phyloP scores from a whole-genome alignment of 2,888 invertebrate species.

The Apotomis turbidana region DNA sequence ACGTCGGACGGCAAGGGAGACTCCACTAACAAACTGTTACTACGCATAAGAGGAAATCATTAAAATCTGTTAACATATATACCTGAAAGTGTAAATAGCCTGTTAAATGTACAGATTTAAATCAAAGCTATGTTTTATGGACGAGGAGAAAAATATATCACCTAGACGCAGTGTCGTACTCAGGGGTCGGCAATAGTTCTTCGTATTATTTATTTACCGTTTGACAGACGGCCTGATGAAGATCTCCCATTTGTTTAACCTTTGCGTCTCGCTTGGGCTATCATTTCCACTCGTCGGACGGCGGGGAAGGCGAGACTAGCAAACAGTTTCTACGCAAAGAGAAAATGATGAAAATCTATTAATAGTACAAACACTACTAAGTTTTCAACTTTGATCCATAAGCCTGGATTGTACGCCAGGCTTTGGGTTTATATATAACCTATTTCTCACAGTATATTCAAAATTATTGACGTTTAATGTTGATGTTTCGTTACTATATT shows the following conservation, averaged over 20 bases:
- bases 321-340: background rate
- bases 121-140: background rate
- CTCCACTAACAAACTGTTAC: background rate
- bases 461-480: too few relatives aligned
- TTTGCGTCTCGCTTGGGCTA: background rate
- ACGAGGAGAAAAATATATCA: background rate
- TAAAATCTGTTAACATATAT: background rate
- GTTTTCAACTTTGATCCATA: too few relatives aligned
- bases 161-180: background rate
- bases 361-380: background rate
- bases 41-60: background rate
- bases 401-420: too few relatives aligned
- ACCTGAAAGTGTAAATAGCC: too few relatives aligned
- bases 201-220: background rate
- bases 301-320: background rate
- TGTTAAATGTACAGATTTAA: background rate
- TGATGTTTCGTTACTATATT: too few relatives aligned
- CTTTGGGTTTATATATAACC: too few relatives aligned
- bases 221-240: background rate
- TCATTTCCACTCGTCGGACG: background rate
- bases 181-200: background rate
- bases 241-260: conserved; percentile 2
- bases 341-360: background rate
- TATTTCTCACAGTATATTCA: too few relatives aligned
- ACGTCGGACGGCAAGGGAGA: background rate